Conservation (phyloP, 2,888 invertebrate species). For the Bruchidius siliquastri region DNA sequence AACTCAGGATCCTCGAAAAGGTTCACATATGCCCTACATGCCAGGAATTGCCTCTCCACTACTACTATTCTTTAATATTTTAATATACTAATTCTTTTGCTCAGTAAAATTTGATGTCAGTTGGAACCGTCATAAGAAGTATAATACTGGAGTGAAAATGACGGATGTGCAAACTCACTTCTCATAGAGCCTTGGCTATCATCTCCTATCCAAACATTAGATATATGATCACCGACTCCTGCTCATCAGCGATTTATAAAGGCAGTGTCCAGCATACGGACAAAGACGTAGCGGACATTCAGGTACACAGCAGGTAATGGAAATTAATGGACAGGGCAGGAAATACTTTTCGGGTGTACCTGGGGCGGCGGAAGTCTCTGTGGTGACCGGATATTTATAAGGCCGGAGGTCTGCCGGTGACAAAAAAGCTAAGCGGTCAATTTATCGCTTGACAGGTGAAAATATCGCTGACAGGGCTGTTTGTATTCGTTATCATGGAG, state of each 20-base stretch:
- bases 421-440: background rate
- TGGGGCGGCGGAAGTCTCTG: background rate
- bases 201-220: too few species aligned
- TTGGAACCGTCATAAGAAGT: too few species aligned
- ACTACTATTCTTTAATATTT: too few species aligned
- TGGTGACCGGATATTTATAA: background rate
- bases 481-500: background rate
- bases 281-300: background rate
- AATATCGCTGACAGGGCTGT: background rate
- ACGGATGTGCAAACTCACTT: too few species aligned
- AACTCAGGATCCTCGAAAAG: too few species aligned
- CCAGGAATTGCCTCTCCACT: too few species aligned
- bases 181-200: too few species aligned
- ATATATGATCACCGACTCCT: too few species aligned
- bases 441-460: background rate
- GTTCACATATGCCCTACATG: too few species aligned
- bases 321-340: background rate
- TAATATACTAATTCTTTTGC: too few species aligned
- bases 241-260: background rate
- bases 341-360: background rate
- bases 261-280: background rate
- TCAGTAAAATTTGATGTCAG: too few species aligned
- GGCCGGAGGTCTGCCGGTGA: background rate
- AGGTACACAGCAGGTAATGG: background rate
- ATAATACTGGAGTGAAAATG: too few species aligned